These are phyloP conservation scores for Drosophila tripunctata DNA, from an alignment of 2,888 invertebrate species.

Conservation along the genomic window DNA sequence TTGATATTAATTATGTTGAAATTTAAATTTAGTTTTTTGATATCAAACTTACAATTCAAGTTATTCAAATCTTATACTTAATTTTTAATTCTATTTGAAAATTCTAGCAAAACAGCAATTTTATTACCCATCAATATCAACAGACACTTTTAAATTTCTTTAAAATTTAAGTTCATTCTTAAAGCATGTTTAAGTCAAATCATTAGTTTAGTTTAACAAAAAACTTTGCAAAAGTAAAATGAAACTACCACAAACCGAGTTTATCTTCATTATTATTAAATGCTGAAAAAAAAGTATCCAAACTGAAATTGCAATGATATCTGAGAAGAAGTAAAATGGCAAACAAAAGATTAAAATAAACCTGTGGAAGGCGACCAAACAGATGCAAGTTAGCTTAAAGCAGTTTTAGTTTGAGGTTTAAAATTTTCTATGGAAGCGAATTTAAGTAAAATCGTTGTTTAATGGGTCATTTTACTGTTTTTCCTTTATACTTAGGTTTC, in stretches of 20 bases:
- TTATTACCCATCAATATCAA: no score
- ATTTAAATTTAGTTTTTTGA: not conserved
- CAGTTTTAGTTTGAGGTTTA: no score
- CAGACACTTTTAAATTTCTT: no score
- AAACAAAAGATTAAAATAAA: not conserved
- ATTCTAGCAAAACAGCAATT: no score
- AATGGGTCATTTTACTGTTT: slow-evolving; percentile 10
- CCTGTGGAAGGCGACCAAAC: not conserved
- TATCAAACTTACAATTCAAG: not conserved
- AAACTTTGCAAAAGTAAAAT: no score
- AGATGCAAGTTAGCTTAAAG: slow-evolving; percentile 1
- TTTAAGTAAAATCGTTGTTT: slow-evolving; percentile 1
- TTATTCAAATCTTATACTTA: no score
- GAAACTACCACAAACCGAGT: not conserved
- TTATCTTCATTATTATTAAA: not conserved
- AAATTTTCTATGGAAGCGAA: not conserved
- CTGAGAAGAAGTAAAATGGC: not conserved
- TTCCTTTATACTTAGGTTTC: not conserved
- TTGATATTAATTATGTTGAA: slow-evolving; percentile 3
- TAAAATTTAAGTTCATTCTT: no score
- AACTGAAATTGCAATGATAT: not conserved
- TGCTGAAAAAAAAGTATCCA: no score
- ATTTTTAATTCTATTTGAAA: no score
- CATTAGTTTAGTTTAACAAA: no score
- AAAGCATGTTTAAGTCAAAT: no score